Evolutionary conservation across 2,888 invertebrate species (phyloP), one percentile per base, ranked within the genome.

Genomic region (Callinectes sapidus): DNA sequence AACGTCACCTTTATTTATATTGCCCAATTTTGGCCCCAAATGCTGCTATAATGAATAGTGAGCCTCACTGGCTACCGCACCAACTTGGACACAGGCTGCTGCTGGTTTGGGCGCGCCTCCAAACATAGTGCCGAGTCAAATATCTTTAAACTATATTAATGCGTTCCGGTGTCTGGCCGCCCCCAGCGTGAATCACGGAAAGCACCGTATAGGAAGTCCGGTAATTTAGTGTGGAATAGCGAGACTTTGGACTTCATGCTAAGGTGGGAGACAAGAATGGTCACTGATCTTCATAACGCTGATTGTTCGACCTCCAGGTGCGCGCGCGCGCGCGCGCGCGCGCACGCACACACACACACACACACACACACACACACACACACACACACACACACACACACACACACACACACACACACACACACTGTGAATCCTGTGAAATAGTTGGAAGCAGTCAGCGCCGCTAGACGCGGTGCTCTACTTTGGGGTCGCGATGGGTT

Each of bases 301-400:
- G 71, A 71, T 28, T 71, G 71, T 71, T 1, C 8, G 28, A n/a
- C 39, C 87, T 48, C 2, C 87, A 48, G 23, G 28, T 3, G 13
- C 48, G 54, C 87, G 54, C 87, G n/a, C 87, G n/a, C 87, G n/a
- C 23, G 23, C 86, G 39, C 86, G 23, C 18, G 6, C 35, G 10
- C 86, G 39, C 39, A 86, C 23, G 23, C 86, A 86, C 86, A 42
- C 18, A 23, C 35, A 32, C 86, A 86, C 39, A 86, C 23, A 42
- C 86, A 86, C 86, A 42, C 18, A 23, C 35, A 32, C 86, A 86
- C 39, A 86, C 23, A 42, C 86, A 86, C 86, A 42, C 18, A 23
- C 16, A 85, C 23, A 42, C 35, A 85, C 87, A 87, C 87, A 48
- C 87, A 42, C n/a, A n/a, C n/a, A n/a, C n/a, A n/a, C n/a, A n/a